Evolutionary conservation across 2,797 vertebrate species (phyloP), one percentile per base, ranked within the genome.

Genomic region (Cryptoprocta ferox): DNA sequence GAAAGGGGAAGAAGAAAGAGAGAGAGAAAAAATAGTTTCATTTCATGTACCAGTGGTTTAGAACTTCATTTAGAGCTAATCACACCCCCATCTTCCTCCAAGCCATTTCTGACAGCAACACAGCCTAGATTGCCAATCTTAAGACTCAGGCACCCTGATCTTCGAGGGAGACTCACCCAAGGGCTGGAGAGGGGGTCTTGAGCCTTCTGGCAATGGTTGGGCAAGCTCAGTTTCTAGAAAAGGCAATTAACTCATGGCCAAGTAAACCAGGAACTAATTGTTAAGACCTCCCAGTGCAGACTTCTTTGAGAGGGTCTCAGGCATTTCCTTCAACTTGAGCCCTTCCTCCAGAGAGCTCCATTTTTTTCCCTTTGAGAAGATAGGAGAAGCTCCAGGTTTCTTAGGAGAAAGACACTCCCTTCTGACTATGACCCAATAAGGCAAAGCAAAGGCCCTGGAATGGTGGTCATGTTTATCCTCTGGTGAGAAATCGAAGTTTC

Each of bases 31-130:
- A 96, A 97, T 97, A 98, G 98, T 98, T 99, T 98, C 82, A 97
- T 98, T 98, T 98, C 98, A 97, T 98, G 98, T 98, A 98, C 97
- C 98, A 98, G 97, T 98, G 96, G 97, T 98, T 99, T 98, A 99
- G 98, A 99, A 98, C 98, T 98, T 99, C 45, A 19, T 98, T 98
- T 98, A 98, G 96, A 97, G 92, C 94, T 98, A 98, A 98, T 98
- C 98, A 98, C 97, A 97, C 93, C 98, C 95, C 97, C 89, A 53
- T 91, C 96, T 97, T 93, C 93, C 96, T 97, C 92, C n/a, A n/a
- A 95, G 93, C 97, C 98, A 88, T 97, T 98, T 98, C 96, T 98
- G 97, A 98, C 96, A 98, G 94, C 85, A 85, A 35, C 59, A 26
- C 68, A 96, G 92, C 97, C 97, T 70, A 0, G 71, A 87, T 96